phyloP scores from a whole-genome alignment of 2,113 vertebrate species.

The Gavialis gangeticus region DNA sequence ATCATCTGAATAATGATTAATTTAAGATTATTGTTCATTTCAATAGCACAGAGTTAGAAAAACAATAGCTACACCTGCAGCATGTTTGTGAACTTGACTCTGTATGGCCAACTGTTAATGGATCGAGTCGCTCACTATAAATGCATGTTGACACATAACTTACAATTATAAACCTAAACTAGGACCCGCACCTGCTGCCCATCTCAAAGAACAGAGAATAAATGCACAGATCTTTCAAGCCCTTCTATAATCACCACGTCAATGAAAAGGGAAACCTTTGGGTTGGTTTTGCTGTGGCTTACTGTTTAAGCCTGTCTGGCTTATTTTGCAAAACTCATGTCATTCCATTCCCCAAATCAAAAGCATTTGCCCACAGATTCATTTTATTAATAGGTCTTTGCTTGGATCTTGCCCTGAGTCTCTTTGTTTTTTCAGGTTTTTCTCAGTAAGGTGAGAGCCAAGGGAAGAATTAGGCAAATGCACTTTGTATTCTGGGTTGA shows the following conservation, averaged over 20 bases:
- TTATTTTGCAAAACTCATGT: rapidly evolving
- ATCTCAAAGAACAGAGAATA: not conserved
- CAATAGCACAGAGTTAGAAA: slow-evolving; percentile 31
- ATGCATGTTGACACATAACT: slow-evolving; percentile 37
- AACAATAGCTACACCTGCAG: slow-evolving; percentile 76
- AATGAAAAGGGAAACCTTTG: rapidly evolving
- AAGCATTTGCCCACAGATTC: rapidly evolving
- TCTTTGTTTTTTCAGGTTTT: slow-evolving; percentile 26
- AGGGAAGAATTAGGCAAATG: slow-evolving; percentile 11
- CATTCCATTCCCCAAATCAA: not conserved
- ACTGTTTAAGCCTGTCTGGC: rapidly evolving
- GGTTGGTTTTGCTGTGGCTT: not conserved
- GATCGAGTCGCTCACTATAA: slow-evolving; percentile 16
- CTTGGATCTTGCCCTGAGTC: not conserved
- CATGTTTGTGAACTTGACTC: slow-evolving; percentile 57
- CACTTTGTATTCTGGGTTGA: not conserved
- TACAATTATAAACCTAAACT: not conserved
- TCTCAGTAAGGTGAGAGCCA: slow-evolving; percentile 1
- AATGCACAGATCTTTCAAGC: not conserved
- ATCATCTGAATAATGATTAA: slow-evolving; percentile 69
- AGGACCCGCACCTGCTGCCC: slow-evolving; percentile 53
- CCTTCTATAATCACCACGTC: not conserved
- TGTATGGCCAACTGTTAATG: slow-evolving; percentile 58
- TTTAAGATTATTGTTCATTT: slow-evolving; percentile 33
- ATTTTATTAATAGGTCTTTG: not conserved